Evolutionary conservation across 2,797 vertebrate species (phyloP).

Genomic region (Todus mexicanus): DNA sequence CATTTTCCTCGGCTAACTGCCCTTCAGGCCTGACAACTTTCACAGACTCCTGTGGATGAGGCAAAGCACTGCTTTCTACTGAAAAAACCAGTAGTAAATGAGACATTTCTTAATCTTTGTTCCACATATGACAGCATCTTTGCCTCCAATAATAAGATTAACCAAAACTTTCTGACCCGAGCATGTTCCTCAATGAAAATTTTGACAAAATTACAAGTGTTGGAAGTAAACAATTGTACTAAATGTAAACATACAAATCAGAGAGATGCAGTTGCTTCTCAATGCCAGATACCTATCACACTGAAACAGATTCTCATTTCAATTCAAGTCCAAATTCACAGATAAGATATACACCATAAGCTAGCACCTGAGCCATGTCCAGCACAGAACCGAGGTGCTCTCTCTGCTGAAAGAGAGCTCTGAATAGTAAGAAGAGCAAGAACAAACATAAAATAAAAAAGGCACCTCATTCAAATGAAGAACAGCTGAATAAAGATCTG

Average conservation of each 20-base stretch:
- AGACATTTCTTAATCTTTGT: neutral
- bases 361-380: neutral
- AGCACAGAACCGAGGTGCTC: neutral
- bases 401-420: neutral
- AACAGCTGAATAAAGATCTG: neutral
- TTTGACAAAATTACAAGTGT: neutral
- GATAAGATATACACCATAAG: neutral
- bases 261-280: neutral
- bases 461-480: neutral
- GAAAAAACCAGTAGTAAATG: neutral
- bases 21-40: neutral
- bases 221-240: neutral
- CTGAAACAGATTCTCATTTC: neutral
- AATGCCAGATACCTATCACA: neutral
- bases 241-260: neutral
- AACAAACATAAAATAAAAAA: neutral
- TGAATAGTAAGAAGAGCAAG: neutral
- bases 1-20: neutral
- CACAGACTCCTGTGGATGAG: neutral
- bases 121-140: neutral
- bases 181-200: neutral
- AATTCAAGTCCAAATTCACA: neutral
- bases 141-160: neutral
- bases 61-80: neutral
- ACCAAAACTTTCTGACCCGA: neutral